phyloP scores from a whole-genome alignment of 2,888 invertebrate genomes.

The Glyphotaelius pellucidus region DNA sequence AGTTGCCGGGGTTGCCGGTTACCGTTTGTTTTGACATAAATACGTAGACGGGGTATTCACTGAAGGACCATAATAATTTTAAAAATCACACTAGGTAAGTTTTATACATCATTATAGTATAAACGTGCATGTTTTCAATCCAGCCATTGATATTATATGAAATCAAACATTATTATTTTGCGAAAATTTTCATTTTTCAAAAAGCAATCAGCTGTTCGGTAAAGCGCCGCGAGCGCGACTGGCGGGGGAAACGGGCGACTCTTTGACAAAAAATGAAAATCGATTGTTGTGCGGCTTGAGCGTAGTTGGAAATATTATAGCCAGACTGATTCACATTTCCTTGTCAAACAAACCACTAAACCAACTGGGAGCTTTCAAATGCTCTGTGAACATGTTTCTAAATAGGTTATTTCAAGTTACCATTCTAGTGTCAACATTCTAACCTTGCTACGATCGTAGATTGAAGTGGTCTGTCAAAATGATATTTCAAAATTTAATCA shows the following conservation, averaged over 20 bases:
- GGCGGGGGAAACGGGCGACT: slow-evolving; percentile 50
- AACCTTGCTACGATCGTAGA: not conserved
- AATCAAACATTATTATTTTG: not conserved
- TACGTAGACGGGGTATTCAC: not conserved
- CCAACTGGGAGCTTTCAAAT: slow-evolving; percentile 18
- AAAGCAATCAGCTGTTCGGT: slow-evolving; percentile 51
- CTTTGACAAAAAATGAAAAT: slow-evolving; percentile 59
- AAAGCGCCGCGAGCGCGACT: not conserved
- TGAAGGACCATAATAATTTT: not conserved
- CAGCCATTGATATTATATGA: not conserved
- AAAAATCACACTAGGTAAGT: not conserved
- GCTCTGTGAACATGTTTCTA: slow-evolving; percentile 18
- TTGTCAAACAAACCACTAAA: slow-evolving; percentile 45
- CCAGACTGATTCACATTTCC: slow-evolving; percentile 51
- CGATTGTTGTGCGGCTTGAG: slow-evolving; percentile 56
- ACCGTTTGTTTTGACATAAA: not conserved
- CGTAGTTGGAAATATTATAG: slow-evolving; percentile 44
- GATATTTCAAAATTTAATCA: slow-evolving; percentile 4
- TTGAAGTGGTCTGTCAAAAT: slow-evolving; percentile 28
- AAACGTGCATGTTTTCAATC: not conserved
- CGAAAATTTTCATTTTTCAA: slow-evolving; percentile 17
- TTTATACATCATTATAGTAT: not conserved
- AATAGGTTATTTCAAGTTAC: slow-evolving; percentile 2
- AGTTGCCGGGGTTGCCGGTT: too few species aligned
- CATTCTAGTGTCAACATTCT: not conserved